A percentile compares a stretch with the other conserved stretches of the same genome.
phyloP scores from a whole-genome alignment of 2,888 invertebrate species.

The Autographa pulchrina region DNA sequence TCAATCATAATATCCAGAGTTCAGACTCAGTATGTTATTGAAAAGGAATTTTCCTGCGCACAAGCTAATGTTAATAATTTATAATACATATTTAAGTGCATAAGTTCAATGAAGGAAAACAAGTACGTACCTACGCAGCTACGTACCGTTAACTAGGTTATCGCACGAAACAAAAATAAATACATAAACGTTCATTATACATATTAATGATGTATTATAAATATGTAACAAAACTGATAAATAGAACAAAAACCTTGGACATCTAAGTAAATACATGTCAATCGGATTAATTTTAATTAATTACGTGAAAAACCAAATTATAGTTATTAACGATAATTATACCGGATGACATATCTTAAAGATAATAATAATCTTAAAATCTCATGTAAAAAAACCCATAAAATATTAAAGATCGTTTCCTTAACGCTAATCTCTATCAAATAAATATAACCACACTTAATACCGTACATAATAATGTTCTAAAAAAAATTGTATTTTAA shows the following conservation, averaged over 20 bases:
- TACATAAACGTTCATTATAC: background rate
- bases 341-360: background rate
- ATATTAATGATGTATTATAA: background rate
- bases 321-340: constrained; percentile 1
- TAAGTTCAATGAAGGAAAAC: constrained; percentile 32
- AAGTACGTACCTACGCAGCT: background rate
- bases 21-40: background rate
- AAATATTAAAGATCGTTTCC: background rate
- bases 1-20: background rate
- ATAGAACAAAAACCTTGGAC: background rate
- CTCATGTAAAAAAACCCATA: background rate
- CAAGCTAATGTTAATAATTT: background rate
- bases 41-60: background rate
- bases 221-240: background rate
- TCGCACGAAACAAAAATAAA: constrained; percentile 33
- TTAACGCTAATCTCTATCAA: too few relatives aligned
- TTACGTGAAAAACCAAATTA: background rate
- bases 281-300: background rate
- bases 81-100: background rate
- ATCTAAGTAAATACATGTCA: background rate
- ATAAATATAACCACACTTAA: too few relatives aligned
- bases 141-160: constrained; percentile 25
- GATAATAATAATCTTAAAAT: background rate
- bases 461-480: too few relatives aligned
- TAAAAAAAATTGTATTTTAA: too few relatives aligned